These are phyloP conservation scores for Amiota communis DNA, from an alignment of 2,888 invertebrate species.

Conservation along the genomic window DNA sequence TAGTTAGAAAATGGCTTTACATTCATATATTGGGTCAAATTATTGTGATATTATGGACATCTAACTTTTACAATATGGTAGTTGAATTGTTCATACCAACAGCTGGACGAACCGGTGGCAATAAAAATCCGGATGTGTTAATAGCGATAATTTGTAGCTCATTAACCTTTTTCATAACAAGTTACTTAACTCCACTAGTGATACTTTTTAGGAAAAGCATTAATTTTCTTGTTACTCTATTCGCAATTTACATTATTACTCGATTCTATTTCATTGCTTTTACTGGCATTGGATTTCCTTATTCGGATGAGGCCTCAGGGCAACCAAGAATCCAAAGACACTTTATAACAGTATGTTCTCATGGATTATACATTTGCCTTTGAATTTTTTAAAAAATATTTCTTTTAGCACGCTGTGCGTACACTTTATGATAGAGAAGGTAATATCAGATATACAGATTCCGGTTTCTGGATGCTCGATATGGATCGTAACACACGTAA, in stretches of 20 bases:
- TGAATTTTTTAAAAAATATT: background rate
- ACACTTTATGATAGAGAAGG: constrained; percentile 63
- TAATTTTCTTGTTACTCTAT: constrained; percentile 55
- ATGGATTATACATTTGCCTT: background rate
- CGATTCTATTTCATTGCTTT: constrained; percentile 64
- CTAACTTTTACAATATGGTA: constrained; percentile 60
- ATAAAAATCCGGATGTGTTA: constrained; percentile 74
- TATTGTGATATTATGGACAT: constrained; percentile 60
- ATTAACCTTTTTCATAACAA: constrained; percentile 71
- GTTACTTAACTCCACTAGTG: constrained; percentile 68
- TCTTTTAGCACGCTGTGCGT: constrained; percentile 57
- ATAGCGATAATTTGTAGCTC: constrained; percentile 71
- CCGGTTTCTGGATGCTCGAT: constrained; percentile 66
- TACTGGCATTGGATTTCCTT: constrained; percentile 75
- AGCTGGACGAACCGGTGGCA: constrained; percentile 73
- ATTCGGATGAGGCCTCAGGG: constrained; percentile 71
- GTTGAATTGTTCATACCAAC: constrained; percentile 72
- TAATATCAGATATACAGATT: constrained; percentile 61
- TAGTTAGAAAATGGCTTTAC: constrained; percentile 64
- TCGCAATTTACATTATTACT: constrained; percentile 58
- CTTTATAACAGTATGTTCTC: constrained; percentile 73
- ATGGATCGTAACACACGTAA: constrained; percentile 63
- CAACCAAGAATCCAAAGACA: constrained; percentile 74
- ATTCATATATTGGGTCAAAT: constrained; percentile 61
- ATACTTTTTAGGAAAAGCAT: constrained; percentile 60